Evolutionary conservation across 1,140 invertebrate genomes (phyloP).

Genomic region (Zaprionus nigranus): DNA sequence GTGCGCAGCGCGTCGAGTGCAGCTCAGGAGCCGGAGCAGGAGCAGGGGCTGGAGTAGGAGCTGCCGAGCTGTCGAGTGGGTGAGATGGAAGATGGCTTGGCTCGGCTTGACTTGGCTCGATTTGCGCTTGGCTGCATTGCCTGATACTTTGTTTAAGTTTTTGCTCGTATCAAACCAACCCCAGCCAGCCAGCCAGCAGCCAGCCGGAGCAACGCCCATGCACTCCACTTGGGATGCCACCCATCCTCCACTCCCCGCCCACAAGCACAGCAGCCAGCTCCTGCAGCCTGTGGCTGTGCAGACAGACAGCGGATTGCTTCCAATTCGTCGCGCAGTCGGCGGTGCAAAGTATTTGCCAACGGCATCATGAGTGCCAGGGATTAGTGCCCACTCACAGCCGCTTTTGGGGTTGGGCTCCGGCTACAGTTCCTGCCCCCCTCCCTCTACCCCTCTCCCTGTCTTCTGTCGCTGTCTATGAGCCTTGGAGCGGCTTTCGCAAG

Average conservation of each 20-base stretch:
- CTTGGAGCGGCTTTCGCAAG: constrained; percentile 26
- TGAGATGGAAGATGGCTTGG: constrained; percentile 20
- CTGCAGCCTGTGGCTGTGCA: constrained; percentile 43
- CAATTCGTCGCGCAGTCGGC: constrained; percentile 82
- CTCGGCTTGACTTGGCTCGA: constrained; percentile 51
- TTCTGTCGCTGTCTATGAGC: not conserved
- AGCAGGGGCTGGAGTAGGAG: not conserved
- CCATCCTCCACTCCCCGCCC: not conserved
- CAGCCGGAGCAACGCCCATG: constrained; percentile 67
- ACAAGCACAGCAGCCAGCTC: constrained; percentile 19
- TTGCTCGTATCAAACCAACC: constrained; percentile 53
- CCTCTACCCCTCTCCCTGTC: too few relatives aligned
- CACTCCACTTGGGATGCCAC: constrained; percentile 46
- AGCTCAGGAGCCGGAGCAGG: constrained; percentile 22
- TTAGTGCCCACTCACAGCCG: constrained; percentile 71
- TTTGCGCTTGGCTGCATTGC: constrained; percentile 70
- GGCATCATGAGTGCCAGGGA: constrained; percentile 77
- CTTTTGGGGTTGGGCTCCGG: constrained; percentile 32
- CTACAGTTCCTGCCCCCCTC: constrained; percentile 21
- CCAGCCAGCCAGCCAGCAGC: constrained; percentile 41
- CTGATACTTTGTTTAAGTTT: constrained; percentile 79
- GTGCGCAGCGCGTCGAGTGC: constrained; percentile 34
- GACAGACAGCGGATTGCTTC: constrained; percentile 81
- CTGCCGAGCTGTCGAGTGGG: constrained; percentile 10
- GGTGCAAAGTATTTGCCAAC: constrained; percentile 82